Evolutionary conservation across 2,113 vertebrate species (phyloP), one percentile per base, ranked within the genome.

Genomic region (Xiphias gladius): DNA sequence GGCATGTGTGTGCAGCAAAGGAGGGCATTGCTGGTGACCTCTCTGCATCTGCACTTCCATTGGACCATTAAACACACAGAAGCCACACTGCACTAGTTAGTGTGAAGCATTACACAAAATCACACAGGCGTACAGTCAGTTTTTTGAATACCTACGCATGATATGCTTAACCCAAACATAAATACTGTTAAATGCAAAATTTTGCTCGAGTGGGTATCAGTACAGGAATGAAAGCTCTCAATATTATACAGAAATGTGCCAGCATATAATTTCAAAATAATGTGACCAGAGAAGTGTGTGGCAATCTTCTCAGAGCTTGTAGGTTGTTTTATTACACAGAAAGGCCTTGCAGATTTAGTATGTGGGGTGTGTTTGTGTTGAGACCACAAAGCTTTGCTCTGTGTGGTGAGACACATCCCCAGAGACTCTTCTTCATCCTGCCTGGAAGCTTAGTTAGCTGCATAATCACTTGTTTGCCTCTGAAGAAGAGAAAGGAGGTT

Each of bases 401-500:
- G 57, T 63, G 84, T 80, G 82, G 68, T 70, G 86, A 86, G 64
- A 85, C 28, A 37, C 65, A 71, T 86, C 85, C 86, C 84, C 76
- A 43, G 91, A 88, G 90, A 90, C 82, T 73, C 71, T 20, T 66
- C 76, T 67, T 86, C 86, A 80, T 82, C 71, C 77, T 77, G 81
- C 66, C 89, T 80, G 82, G 79, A 73, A 87, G 79, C 71, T 86
- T 71, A 80, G 88, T 90, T 88, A 86, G 84, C 88, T 84, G 77
- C 79, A 83, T 87, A 88, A 91, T 94, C 75, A 87, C 43, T 85
- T 86, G 83, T 85, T 84, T 89, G 79, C 80, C 85, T 85, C 76
- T 72, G 64, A 85, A 79, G 71, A 78, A 80, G 67, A 69, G 79
- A 89, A 82, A 84, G 68, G 61, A 83, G 58, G 82, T 83, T 86